These are phyloP conservation scores for Leptinotarsa haldemani DNA, from an alignment of 2,888 invertebrate genomes.

Conservation along the genomic window DNA sequence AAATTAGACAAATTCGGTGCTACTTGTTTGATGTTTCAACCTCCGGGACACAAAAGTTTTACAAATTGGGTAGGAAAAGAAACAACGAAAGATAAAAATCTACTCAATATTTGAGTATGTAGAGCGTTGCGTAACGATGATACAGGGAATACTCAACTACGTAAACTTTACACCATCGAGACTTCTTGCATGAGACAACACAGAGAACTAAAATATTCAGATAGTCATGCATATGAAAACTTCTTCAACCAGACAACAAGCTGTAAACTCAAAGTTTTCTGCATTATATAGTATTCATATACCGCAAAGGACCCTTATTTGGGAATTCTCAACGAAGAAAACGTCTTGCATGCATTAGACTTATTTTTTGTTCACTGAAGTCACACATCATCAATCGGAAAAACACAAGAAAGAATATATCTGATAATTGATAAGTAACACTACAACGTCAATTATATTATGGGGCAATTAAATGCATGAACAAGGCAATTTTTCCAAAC, in stretches of 20 bases:
- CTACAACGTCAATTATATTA: too few relatives aligned
- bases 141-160: conserved; percentile 57
- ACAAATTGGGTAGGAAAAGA: conserved; percentile 41
- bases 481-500: too few relatives aligned
- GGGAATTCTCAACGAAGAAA: not conserved
- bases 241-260: conserved; percentile 26
- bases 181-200: conserved; percentile 45
- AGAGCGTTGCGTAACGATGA: conserved; percentile 63
- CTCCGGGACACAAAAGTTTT: conserved; percentile 33
- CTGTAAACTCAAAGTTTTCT: conserved; percentile 32
- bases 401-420: too few relatives aligned
- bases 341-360: not conserved
- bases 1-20: too few relatives aligned
- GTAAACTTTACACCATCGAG: conserved; percentile 42
- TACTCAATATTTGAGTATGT: conserved; percentile 64
- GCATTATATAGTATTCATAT: conserved; percentile 4
- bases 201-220: conserved; percentile 56
- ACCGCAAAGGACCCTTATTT: not conserved
- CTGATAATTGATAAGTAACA: too few relatives aligned
- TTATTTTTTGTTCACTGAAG: not conserved
- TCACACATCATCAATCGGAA: too few relatives aligned
- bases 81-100: conserved; percentile 51
- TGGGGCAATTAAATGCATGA: too few relatives aligned
- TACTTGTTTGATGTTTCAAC: not conserved
- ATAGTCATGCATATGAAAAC: conserved; percentile 55